A percentile compares a stretch with the other conserved stretches of the same genome.
phyloP scores from a whole-genome alignment of 2,113 vertebrate genomes.

The Meleagris gallopavo region DNA sequence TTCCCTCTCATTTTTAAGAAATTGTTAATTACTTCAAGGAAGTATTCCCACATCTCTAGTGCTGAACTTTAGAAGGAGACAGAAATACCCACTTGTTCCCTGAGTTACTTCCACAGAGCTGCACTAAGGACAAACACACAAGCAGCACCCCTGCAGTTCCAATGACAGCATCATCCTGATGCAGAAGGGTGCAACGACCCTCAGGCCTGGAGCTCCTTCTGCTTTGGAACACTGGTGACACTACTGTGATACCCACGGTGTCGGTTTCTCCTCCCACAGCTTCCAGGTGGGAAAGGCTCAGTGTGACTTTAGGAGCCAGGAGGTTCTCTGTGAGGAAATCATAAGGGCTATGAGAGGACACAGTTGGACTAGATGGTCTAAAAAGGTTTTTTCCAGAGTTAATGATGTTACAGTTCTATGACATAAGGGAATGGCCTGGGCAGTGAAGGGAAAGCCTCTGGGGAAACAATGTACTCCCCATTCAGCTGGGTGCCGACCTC shows the following conservation, averaged over 20 bases:
- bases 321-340: neutral
- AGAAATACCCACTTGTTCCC: neutral
- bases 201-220: neutral
- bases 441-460: too few relatives aligned
- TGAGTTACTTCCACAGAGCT: neutral
- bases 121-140: neutral
- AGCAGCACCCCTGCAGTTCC: neutral
- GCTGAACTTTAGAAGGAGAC: neutral
- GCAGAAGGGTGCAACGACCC: neutral
- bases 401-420: too few relatives aligned
- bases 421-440: too few relatives aligned
- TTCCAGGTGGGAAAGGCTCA: neutral
- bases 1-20: neutral
- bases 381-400: too few relatives aligned
- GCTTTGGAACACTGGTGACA: neutral
- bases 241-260: neutral
- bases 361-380: neutral
- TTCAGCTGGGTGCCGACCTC: neutral
- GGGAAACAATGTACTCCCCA: rapidly evolving
- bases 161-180: neutral
- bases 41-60: neutral
- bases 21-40: neutral
- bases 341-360: neutral
- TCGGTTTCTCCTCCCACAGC: rapidly evolving
- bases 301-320: neutral